Percentiles rank a stretch among this genome's conserved stretches.
These are phyloP conservation scores for Aporrectodea caliginosa DNA, from an alignment of 1,140 invertebrate species.

Conservation along the genomic window DNA sequence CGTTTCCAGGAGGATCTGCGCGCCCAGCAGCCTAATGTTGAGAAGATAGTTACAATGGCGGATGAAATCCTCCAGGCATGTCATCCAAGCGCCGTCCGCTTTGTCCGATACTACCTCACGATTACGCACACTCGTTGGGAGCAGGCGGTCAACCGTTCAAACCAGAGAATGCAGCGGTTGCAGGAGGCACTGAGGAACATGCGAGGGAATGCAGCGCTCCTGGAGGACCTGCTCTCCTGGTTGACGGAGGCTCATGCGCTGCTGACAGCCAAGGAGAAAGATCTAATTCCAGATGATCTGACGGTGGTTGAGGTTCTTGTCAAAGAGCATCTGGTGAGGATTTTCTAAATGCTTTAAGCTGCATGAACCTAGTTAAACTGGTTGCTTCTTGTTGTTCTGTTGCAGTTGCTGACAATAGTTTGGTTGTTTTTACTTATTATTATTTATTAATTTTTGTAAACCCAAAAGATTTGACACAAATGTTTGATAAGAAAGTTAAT, in stretches of 20 bases:
- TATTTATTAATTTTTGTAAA: neutral
- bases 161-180: slow-evolving; percentile 76
- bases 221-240: slow-evolving; percentile 91
- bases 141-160: slow-evolving; percentile 44
- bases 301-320: slow-evolving; percentile 50
- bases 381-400: too few relatives aligned
- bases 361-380: too few relatives aligned
- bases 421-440: too few relatives aligned
- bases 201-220: slow-evolving; percentile 60
- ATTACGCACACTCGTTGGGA: slow-evolving; percentile 92
- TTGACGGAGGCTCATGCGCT: slow-evolving; percentile 82
- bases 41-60: slow-evolving; percentile 79
- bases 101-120: slow-evolving; percentile 97
- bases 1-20: slow-evolving; percentile 76
- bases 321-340: slow-evolving; percentile 50
- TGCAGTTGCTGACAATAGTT: too few relatives aligned
- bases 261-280: slow-evolving; percentile 77
- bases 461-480: neutral
- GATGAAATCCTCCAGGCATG: slow-evolving; percentile 82
- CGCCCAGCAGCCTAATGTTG: slow-evolving; percentile 81
- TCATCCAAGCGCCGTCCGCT: slow-evolving; percentile 87
- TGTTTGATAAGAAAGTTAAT: neutral
- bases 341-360: neutral
- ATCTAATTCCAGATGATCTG: slow-evolving; percentile 70
- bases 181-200: slow-evolving; percentile 68